Conservation (phyloP, 2,888 invertebrate species). For the Megamerina dolium region DNA sequence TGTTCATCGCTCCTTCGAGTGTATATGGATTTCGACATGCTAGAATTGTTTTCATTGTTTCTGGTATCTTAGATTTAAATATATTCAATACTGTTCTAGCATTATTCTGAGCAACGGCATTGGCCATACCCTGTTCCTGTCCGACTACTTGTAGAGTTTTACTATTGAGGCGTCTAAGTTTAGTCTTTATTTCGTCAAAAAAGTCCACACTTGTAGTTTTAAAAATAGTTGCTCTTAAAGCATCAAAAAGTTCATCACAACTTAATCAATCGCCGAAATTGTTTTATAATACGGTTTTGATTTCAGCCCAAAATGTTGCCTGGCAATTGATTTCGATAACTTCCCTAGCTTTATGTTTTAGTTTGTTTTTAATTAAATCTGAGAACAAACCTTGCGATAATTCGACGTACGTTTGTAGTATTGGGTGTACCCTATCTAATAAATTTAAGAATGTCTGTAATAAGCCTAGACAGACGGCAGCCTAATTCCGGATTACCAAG, state of each 20-base stretch:
- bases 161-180: slow-evolving; percentile 15
- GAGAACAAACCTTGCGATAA: slow-evolving; percentile 18
- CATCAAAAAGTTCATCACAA: slow-evolving; percentile 15
- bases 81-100: too few species aligned
- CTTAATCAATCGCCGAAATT: slow-evolving; percentile 19
- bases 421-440: slow-evolving; percentile 15
- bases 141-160: slow-evolving; percentile 14
- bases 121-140: slow-evolving; percentile 7
- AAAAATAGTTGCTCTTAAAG: too few species aligned
- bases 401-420: slow-evolving; percentile 11
- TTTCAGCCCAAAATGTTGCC: slow-evolving; percentile 15
- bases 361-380: slow-evolving; percentile 17
- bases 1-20: too few species aligned
- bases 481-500: too few species aligned
- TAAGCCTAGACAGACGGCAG: slow-evolving; percentile 3
- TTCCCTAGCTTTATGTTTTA: slow-evolving; percentile 17
- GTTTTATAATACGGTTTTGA: slow-evolving; percentile 15
- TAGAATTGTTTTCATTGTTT: slow-evolving; percentile 9
- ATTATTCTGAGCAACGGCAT: slow-evolving; percentile 15
- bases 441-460: slow-evolving; percentile 10
- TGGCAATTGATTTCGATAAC: slow-evolving; percentile 20
- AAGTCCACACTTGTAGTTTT: slow-evolving; percentile 15
- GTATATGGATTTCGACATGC: neutral
- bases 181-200: slow-evolving; percentile 17
- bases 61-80: too few species aligned